A percentile compares a stretch with the other conserved stretches of the same genome.
These are phyloP conservation scores for Hycleus cichorii DNA, from an alignment of 1,140 invertebrate species.

Conservation along the genomic window DNA sequence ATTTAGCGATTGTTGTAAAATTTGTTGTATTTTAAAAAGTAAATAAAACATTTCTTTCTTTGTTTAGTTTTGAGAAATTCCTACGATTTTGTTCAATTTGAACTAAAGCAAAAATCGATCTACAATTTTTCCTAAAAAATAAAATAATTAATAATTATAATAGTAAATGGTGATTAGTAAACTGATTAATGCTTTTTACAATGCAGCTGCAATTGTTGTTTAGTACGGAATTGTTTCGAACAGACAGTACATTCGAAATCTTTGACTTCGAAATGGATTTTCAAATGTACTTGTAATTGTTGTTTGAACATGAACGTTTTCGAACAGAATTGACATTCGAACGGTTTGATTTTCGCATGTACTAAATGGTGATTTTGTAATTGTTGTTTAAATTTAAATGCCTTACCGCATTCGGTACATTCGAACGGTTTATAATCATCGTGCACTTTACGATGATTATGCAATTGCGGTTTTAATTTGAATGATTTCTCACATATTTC, in stretches of 20 bases:
- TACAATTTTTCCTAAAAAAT: no score
- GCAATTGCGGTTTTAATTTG: constrained; percentile 21
- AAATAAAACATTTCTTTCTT: no score
- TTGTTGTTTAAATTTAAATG: constrained; percentile 20
- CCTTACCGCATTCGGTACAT: constrained; percentile 17
- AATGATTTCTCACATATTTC: constrained; percentile 22
- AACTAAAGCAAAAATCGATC: no score
- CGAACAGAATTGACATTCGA: constrained; percentile 9
- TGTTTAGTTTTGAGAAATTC: no score
- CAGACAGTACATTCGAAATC: constrained; percentile 15
- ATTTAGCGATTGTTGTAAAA: no score
- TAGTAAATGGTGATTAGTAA: no score
- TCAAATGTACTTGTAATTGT: constrained; percentile 7
- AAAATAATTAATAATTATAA: no score
- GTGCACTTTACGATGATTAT: constrained; percentile 23
- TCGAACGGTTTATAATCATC: constrained; percentile 13
- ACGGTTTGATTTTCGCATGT: constrained; percentile 16
- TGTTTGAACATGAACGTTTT: constrained; percentile 4
- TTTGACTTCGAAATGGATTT: constrained; percentile 10
- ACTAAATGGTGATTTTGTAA: constrained; percentile 15
- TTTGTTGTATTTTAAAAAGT: no score
- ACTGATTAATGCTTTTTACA: no score
- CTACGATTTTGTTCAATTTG: no score
- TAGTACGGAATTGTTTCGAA: neutral
- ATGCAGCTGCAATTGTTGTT: constrained; percentile 10